Conservation (phyloP, 92 coral and sea anemone genomes). For the Ricordea florida region DNA sequence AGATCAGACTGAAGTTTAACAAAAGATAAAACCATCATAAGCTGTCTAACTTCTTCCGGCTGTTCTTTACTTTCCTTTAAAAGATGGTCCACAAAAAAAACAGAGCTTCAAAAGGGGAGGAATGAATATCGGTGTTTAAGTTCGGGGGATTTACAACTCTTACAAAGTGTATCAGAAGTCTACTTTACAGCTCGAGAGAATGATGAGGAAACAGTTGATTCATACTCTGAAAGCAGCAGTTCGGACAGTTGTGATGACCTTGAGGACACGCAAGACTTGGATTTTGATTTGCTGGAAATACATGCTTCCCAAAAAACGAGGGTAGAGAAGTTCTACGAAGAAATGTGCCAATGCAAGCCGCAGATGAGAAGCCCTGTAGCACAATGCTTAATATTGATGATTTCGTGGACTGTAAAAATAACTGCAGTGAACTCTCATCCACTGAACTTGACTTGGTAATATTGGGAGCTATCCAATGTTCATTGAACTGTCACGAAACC, state of each 20-base stretch:
- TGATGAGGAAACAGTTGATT: not conserved
- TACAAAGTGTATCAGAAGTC: not conserved
- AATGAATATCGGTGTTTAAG: constrained; percentile 7
- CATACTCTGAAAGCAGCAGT: constrained; percentile 13
- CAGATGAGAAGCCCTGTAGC: too few species aligned
- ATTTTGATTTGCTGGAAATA: constrained; percentile 7
- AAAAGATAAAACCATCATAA: not conserved
- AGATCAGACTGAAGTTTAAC: constrained; percentile 1
- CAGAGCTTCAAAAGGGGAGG: constrained; percentile 8
- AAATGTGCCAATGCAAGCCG: too few species aligned
- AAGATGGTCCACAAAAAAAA: constrained; percentile 1
- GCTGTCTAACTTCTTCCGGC: not conserved
- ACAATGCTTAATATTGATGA: too few species aligned
- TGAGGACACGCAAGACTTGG: not conserved
- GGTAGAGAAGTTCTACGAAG: constrained; percentile 26
- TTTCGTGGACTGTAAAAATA: too few species aligned
- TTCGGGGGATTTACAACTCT: not conserved
- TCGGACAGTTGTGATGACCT: constrained; percentile 16
- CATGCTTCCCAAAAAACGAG: not conserved
- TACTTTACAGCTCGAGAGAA: not conserved
- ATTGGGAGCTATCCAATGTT: too few species aligned
- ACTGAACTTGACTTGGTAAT: too few species aligned
- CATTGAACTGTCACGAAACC: too few species aligned
- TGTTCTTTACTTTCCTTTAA: not conserved
- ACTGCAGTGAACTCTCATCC: too few species aligned